Conservation (phyloP, 1,140 invertebrate genomes). For the Drosophila suzukii region DNA sequence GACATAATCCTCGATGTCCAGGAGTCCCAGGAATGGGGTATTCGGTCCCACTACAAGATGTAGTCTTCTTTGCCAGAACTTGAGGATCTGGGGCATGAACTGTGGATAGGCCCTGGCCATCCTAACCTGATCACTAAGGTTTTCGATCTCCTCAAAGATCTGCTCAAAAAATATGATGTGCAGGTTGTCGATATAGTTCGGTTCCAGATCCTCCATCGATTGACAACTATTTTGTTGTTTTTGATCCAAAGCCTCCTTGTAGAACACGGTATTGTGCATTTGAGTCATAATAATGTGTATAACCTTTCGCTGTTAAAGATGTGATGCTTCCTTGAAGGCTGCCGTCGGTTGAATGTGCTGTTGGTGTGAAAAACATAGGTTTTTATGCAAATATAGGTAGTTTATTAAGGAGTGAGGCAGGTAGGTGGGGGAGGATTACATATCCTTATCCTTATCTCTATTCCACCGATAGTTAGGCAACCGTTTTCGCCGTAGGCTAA, state of each 20-base stretch:
- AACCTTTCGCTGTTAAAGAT: not conserved
- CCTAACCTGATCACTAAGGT: slow-evolving; percentile 62
- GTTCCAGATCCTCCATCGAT: slow-evolving; percentile 15
- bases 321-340: slow-evolving; percentile 20
- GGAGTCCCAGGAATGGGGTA: slow-evolving; percentile 45
- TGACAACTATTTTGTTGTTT: slow-evolving; percentile 15
- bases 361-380: too few species aligned
- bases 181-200: slow-evolving; percentile 69
- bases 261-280: slow-evolving; percentile 43
- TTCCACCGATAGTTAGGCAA: not conserved
- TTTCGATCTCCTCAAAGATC: slow-evolving; percentile 67
- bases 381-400: slow-evolving; percentile 45
- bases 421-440: slow-evolving; percentile 20
- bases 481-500: not conserved
- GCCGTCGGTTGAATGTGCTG: slow-evolving; percentile 31
- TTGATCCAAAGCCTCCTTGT: slow-evolving; percentile 44
- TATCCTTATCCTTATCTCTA: slow-evolving; percentile 13
- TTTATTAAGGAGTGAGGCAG: slow-evolving; percentile 22
- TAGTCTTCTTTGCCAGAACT: slow-evolving; percentile 50
- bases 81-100: slow-evolving; percentile 53
- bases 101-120: slow-evolving; percentile 75
- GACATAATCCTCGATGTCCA: slow-evolving; percentile 69
- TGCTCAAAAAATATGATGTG: slow-evolving; percentile 74
- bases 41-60: slow-evolving; percentile 60
- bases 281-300: slow-evolving; percentile 16